Evolutionary conservation across 2,113 vertebrate genomes (phyloP).

Genomic region (Leptosomus discolor): DNA sequence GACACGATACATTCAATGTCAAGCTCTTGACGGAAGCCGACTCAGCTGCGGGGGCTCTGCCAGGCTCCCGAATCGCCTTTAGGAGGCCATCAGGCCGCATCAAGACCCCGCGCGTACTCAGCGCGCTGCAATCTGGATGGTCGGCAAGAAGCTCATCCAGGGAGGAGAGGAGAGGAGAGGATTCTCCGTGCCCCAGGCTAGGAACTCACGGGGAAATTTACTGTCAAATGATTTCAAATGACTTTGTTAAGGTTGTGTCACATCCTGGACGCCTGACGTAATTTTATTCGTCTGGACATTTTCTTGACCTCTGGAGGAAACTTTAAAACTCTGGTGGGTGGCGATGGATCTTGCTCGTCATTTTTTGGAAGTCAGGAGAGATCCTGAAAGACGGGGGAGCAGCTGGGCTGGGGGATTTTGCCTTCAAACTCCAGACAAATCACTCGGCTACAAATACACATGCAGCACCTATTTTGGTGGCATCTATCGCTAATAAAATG

Average conservation of each 20-base stretch:
- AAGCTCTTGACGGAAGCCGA: constrained; percentile 81
- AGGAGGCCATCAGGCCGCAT: constrained; percentile 75
- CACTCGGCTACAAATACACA: not conserved
- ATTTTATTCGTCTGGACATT: constrained; percentile 77
- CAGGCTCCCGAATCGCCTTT: constrained; percentile 76
- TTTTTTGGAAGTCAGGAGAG: not conserved
- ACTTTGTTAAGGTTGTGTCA: constrained; percentile 78
- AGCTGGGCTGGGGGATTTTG: not conserved
- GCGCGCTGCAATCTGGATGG: constrained; percentile 45
- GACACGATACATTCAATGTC: constrained; percentile 82
- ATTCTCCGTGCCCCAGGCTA: constrained; percentile 67
- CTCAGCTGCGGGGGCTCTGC: constrained; percentile 63
- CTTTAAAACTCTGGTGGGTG: constrained; percentile 55
- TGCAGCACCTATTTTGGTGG: not conserved
- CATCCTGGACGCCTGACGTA: constrained; percentile 68
- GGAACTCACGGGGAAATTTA: constrained; percentile 76
- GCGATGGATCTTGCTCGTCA: not conserved
- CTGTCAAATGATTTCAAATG: constrained; percentile 80
- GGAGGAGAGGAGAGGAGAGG: constrained; percentile 45
- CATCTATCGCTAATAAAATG: not conserved
- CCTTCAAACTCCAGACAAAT: not conserved
- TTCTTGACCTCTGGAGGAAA: constrained; percentile 69
- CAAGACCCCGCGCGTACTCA: constrained; percentile 14
- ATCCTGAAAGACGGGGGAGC: not conserved
- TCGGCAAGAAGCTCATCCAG: constrained; percentile 54